Evolutionary conservation across 2,797 vertebrate species (phyloP), one percentile per base, ranked within the genome.

Genomic region (Enteromius treurensis): DNA sequence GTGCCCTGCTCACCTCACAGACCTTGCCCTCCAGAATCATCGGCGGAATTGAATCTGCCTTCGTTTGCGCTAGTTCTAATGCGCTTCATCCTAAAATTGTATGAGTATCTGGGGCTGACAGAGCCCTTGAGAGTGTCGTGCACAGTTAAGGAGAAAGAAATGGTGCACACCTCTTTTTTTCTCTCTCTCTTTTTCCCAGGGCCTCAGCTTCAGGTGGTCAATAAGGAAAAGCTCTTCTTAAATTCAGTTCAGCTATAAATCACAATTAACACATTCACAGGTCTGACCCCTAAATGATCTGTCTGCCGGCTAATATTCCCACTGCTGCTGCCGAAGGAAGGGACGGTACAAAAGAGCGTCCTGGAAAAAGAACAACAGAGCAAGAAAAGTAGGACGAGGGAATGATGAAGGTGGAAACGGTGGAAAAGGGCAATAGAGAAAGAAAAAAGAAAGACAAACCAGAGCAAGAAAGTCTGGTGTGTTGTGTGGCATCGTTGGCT

Each of bases 271-370:
- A 76, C 84, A 85, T 85, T 80, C 84, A 88, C 81, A 77, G 79
- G 69, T 80, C 85, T 83, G 87, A 88, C 84, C 88, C 87, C 84
- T 87, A 87, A 89, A 89, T 88, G 87, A 89, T 86, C 88, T 80
- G 87, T 89, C 88, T 82, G 85, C 81, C 3, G 79, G 79, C 79
- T 89, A 88, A 89, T 87, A 89, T 86, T 87, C 85, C 83, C 80
- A 65, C 65, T 23, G 86, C 85, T 85, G 73, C 77, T 21, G 51
- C 70, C 71, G 76, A 17, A 58, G 83, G 60, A 77, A 83, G 51
- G 80, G 60, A 85, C 42, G 29, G 60, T 86, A 86, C 49, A 76
- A 15, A 62, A 80, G 11, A 62, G 26, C 0, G 4, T 40, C 11
- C 62, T 68, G 68, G 10, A 84, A 71, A 68, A 42, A 83, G 67